Conservation (phyloP, 2,113 vertebrate genomes). For the Nyctereutes procyonoides region DNA sequence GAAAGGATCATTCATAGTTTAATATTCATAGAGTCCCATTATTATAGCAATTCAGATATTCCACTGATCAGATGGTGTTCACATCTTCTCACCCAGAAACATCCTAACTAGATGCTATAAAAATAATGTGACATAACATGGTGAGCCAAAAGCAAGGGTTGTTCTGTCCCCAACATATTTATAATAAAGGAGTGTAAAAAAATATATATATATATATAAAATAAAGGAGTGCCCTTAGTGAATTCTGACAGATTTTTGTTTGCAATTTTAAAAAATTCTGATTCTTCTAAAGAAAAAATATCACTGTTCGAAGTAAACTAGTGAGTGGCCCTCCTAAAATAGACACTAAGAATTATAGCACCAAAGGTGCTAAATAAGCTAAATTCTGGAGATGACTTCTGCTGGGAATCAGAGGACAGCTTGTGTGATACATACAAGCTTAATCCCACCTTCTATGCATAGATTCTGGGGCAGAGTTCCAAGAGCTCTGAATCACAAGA, state of each 20-base stretch:
- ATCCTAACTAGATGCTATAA: not conserved
- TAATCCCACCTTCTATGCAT: not conserved
- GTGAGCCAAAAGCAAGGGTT: not conserved
- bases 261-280: not conserved
- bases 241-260: constrained; percentile 31
- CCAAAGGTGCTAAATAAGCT: not conserved
- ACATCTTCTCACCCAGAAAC: not conserved
- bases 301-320: constrained; percentile 8
- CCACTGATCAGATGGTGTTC: not conserved
- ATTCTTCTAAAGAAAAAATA: constrained; percentile 1
- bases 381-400: not conserved
- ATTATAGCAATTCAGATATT: not conserved
- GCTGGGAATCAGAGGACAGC: not conserved
- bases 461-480: not conserved
- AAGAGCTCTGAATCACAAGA: not conserved
- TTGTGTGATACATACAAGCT: not conserved
- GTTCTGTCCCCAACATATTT: not conserved
- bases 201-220: not conserved
- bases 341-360: not conserved
- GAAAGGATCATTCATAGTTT: not conserved
- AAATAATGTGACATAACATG: not conserved
- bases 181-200: not conserved
- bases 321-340: not conserved
- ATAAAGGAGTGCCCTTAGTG: not conserved
- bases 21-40: not conserved